Conservation (phyloP, 2,797 vertebrate genomes). For the Cottoperca gobio region DNA sequence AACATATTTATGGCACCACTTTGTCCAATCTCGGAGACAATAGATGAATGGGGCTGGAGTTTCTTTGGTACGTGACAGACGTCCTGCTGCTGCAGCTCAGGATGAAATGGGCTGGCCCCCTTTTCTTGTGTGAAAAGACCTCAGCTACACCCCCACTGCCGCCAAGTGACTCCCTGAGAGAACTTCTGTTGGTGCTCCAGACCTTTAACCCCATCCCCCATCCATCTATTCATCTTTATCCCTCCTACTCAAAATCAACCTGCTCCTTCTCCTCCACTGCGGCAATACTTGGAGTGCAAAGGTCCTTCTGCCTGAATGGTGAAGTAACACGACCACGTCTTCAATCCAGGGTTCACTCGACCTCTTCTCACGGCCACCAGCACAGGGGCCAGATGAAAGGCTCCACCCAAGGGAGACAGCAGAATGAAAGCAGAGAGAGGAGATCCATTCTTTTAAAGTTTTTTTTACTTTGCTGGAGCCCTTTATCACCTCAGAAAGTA, state of each 20-base stretch:
- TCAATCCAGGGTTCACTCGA: slow-evolving; percentile 45
- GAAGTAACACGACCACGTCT: slow-evolving; percentile 57
- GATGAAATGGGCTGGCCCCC: slow-evolving; percentile 81
- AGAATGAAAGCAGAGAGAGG: slow-evolving; percentile 49
- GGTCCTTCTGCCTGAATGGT: slow-evolving; percentile 72
- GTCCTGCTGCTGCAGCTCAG: slow-evolving; percentile 82
- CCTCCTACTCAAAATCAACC: slow-evolving; percentile 71
- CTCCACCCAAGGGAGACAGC: slow-evolving; percentile 54
- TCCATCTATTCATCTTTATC: slow-evolving; percentile 74
- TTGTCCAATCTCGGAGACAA: slow-evolving; percentile 78
- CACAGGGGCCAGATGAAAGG: slow-evolving; percentile 72
- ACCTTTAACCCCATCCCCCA: slow-evolving; percentile 67
- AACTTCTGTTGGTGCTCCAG: slow-evolving; percentile 84
- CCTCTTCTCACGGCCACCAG: slow-evolving; percentile 62
- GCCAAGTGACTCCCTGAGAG: slow-evolving; percentile 82
- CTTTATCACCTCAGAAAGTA: slow-evolving; percentile 33
- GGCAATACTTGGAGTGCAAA: slow-evolving; percentile 68
- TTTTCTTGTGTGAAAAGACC: slow-evolving; percentile 84
- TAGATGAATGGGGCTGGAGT: slow-evolving; percentile 80
- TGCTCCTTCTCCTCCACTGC: slow-evolving; percentile 73
- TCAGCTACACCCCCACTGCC: slow-evolving; percentile 73
- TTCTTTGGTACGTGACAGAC: slow-evolving; percentile 80
- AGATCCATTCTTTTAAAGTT: slow-evolving; percentile 24
- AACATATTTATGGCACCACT: slow-evolving; percentile 81
- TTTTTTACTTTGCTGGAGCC: slow-evolving; percentile 26